Evolutionary conservation across 1,140 invertebrate species (phyloP).

Genomic region (Scaptomyza montana): DNA sequence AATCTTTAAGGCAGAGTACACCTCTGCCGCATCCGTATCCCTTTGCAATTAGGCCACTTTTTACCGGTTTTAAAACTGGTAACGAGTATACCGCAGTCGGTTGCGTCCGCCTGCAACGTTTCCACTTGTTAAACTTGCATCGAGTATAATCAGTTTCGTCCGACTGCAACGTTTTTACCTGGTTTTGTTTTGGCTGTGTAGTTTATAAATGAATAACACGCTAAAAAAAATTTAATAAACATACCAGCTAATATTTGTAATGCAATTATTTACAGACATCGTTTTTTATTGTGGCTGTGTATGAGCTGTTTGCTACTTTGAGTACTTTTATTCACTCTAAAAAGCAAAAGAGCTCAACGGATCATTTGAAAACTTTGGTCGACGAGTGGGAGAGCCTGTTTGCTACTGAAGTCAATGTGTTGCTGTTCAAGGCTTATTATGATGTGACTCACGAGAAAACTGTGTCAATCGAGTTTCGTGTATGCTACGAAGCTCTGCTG

Average conservation of each 20-base stretch:
- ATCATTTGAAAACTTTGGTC: constrained; percentile 84
- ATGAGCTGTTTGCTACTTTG: constrained; percentile 84
- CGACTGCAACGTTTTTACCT: no score
- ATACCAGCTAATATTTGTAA: not conserved
- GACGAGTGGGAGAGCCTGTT: constrained; percentile 87
- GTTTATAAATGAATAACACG: no score
- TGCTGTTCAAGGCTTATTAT: constrained; percentile 85
- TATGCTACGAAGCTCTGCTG: constrained; percentile 49
- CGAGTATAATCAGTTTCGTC: no score
- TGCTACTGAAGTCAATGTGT: constrained; percentile 84
- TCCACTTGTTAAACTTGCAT: no score
- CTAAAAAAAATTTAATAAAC: no score
- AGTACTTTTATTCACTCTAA: constrained; percentile 84
- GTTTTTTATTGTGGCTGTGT: constrained; percentile 84
- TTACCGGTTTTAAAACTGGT: no score
- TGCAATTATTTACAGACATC: constrained; percentile 78
- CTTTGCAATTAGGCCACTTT: no score
- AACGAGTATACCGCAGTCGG: no score
- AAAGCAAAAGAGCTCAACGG: constrained; percentile 83
- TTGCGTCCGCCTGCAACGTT: no score
- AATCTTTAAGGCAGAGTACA: no score
- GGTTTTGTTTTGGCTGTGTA: no score
- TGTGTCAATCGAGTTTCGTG: constrained; percentile 48
- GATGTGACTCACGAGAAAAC: constrained; percentile 46
- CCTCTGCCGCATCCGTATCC: no score